A percentile compares a stretch with the other conserved stretches of the same genome.
Evolutionary conservation across 2,797 vertebrate species (phyloP).

Genomic region (Diglossa cyanea): DNA sequence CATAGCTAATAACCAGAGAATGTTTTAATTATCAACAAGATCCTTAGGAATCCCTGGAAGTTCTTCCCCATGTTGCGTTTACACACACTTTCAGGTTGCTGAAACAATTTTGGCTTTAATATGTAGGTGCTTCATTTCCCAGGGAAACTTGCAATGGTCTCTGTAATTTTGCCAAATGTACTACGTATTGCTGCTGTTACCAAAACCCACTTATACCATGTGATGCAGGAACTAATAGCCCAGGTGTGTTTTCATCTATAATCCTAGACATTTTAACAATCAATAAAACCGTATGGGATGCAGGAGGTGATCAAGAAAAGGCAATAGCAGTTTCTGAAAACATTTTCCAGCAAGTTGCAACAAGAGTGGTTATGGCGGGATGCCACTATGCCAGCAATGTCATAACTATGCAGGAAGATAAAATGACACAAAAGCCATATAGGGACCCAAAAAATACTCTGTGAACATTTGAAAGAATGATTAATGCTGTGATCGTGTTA

Average conservation of each 20-base stretch:
- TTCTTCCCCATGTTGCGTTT: not conserved
- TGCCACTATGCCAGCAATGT: not conserved
- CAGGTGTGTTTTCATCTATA: not conserved
- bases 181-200: not conserved
- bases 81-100: not conserved
- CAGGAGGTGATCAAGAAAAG: not conserved
- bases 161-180: not conserved
- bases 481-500: rapidly evolving
- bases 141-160: not conserved
- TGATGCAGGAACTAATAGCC: not conserved
- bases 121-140: not conserved
- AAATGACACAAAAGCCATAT: not conserved
- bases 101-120: not conserved
- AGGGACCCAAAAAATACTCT: not conserved
- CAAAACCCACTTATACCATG: not conserved
- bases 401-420: not conserved
- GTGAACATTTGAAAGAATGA: not conserved
- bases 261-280: not conserved
- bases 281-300: not conserved
- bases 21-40: not conserved
- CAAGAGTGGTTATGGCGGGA: not conserved
- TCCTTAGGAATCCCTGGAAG: not conserved
- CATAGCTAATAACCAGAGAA: not conserved
- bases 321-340: not conserved
- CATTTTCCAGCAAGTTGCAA: not conserved